Evolutionary conservation across 2,113 vertebrate species (phyloP).

Genomic region (Falcunculus frontatus): DNA sequence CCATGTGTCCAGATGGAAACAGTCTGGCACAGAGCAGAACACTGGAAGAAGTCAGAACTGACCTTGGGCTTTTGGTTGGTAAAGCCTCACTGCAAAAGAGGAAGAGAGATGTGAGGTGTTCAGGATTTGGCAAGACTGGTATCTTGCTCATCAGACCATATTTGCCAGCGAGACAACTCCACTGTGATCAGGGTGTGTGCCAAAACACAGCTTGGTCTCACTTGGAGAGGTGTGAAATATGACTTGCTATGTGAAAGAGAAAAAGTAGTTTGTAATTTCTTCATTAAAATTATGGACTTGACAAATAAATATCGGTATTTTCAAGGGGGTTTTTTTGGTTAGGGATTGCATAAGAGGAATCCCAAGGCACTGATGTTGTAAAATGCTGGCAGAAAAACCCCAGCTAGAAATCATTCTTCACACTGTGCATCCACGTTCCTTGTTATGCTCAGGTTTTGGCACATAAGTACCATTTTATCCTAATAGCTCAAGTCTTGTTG

Average conservation of each 20-base stretch:
- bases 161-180: background rate
- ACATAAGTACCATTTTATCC: background rate
- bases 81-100: background rate
- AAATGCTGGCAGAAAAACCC: background rate
- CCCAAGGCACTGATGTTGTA: background rate
- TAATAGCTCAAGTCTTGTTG: background rate
- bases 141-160: background rate
- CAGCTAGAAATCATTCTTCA: background rate
- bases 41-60: background rate
- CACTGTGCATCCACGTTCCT: fast-evolving
- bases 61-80: background rate
- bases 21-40: background rate
- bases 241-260: background rate
- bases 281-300: background rate
- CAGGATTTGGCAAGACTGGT: background rate
- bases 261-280: background rate
- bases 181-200: background rate
- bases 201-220: background rate
- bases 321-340: background rate
- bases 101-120: background rate
- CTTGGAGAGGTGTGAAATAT: background rate
- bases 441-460: background rate
- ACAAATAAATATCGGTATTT: background rate
- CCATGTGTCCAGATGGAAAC: background rate
- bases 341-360: background rate